Evolutionary conservation across 1,140 invertebrate genomes (phyloP), one percentile per base, ranked within the genome.

Genomic region (Tribolium madens): DNA sequence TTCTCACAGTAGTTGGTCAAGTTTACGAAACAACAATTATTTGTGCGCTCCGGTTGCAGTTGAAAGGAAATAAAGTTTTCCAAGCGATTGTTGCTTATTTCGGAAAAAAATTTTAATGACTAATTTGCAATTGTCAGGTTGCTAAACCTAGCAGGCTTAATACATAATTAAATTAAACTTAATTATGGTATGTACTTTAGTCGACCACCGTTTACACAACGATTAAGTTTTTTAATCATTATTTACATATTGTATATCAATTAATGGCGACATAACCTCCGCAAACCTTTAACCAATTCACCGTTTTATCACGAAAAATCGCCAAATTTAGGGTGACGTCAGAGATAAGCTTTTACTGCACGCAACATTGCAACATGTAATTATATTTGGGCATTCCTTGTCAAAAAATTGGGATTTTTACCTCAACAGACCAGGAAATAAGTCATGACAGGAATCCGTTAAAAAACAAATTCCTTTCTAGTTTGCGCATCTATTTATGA

Each of bases 1-100:
- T 64, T 64, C 57, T 64, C 57, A 64, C 57, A 64, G 57, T 64
- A 33, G 57, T 33, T 64, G 57, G 57, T 64, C 57, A 64, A 64
- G 57, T 64, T 64, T 64, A 64, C 57, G 26, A 64, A 64, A 64
- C 57, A 64, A 57, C 17, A 57, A 57, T 52, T 21, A 60, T 64
- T 64, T 33, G 57, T 64, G 26, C 14, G 57, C 21, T 33, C 57
- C 18, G 52, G 52, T 57, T 57, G 14, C 17, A 21, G 18, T 17
- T 57, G 10, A 33, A 64, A 64, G 26, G 57, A 14, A 33, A 64
- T 26, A 13, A 64, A 64, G 26, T 64, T 64, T 31, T 18, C 52
- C 17, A 42, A 21, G 17, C 52, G 52, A 57, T 57, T 57, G 17
- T 57, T 21, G 52, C 17, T n/a, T 33, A 13, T 33, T 64, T 64